Conservation (phyloP, 1,140 invertebrate species). For the Cardiocondyla obscurior region DNA sequence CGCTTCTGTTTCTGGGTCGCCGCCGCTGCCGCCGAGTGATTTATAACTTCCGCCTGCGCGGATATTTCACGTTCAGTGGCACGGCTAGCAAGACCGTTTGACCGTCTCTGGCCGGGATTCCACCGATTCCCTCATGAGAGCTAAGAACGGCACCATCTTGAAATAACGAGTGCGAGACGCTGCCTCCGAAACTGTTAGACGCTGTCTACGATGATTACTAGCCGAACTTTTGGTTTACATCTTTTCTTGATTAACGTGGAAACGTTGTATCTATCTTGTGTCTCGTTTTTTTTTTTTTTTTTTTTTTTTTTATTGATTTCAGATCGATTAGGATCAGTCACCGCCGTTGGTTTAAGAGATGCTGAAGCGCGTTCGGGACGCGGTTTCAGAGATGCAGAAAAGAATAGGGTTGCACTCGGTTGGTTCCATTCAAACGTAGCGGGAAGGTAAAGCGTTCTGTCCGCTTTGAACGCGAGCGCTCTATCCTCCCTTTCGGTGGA, state of each 20-base stretch:
- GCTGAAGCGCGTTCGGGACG: neutral
- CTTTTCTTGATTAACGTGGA: conserved; percentile 29
- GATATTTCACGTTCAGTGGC: conserved; percentile 69
- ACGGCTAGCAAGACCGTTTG: conserved; percentile 62
- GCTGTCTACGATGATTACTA: conserved; percentile 20
- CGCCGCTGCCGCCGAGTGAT: conserved; percentile 67
- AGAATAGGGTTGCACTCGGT: neutral
- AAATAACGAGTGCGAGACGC: conserved; percentile 52
- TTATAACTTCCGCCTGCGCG: conserved; percentile 75
- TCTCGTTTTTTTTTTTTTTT: neutral
- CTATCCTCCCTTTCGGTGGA: conserved; percentile 22
- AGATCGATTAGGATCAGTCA: neutral
- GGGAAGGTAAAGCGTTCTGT: conserved; percentile 10
- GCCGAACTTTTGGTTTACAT: conserved; percentile 42
- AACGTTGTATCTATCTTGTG: neutral
- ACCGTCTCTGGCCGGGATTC: conserved; percentile 65
- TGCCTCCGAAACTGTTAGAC: neutral
- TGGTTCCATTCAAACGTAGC: conserved; percentile 2
- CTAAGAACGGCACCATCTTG: conserved; percentile 36
- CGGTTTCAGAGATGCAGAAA: conserved; percentile 1
- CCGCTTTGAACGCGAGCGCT: conserved; percentile 27
- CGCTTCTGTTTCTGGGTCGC: conserved; percentile 73
- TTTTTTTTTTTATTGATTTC: neutral
- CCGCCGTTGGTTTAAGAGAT: neutral
- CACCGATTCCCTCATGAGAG: neutral